Percentiles rank a stretch among this genome's conserved stretches.
These are phyloP conservation scores for Altica lythri DNA, from an alignment of 2,888 invertebrate species.

Conservation along the genomic window DNA sequence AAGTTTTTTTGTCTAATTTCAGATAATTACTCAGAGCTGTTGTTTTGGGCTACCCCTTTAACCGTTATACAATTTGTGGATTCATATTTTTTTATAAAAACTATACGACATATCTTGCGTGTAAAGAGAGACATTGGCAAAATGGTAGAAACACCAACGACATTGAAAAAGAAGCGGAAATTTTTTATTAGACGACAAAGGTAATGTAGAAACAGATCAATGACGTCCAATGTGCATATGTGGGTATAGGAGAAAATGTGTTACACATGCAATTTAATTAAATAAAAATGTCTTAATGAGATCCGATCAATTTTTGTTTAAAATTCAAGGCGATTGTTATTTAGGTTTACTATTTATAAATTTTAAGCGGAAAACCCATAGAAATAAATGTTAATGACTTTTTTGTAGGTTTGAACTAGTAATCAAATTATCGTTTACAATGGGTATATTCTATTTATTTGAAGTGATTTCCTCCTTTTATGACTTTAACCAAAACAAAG, in stretches of 20 bases:
- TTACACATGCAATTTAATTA: too few relatives aligned
- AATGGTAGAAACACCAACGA: constrained; percentile 62
- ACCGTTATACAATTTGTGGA: constrained; percentile 67
- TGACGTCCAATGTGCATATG: too few relatives aligned
- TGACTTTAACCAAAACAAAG: constrained; percentile 54
- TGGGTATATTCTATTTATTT: constrained; percentile 76
- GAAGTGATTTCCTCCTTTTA: constrained; percentile 67
- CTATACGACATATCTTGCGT: constrained; percentile 70
- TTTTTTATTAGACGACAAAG: constrained; percentile 66
- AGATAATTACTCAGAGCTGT: constrained; percentile 44
- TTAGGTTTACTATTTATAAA: too few relatives aligned
- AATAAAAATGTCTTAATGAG: too few relatives aligned
- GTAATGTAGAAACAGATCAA: too few relatives aligned
- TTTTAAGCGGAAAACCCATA: too few relatives aligned
- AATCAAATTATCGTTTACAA: constrained; percentile 75
- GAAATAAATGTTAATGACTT: too few relatives aligned
- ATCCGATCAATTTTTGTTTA: too few relatives aligned
- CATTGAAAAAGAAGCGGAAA: constrained; percentile 31
- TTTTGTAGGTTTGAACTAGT: constrained; percentile 69
- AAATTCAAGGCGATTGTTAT: too few relatives aligned
- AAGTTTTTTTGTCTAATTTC: constrained; percentile 19
- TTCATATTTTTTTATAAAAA: constrained; percentile 69
- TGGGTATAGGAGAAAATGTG: too few relatives aligned
- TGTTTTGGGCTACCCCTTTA: constrained; percentile 59
- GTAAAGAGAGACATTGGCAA: constrained; percentile 76